Evolutionary conservation across 2,888 invertebrate genomes (phyloP), one percentile per base, ranked within the genome.

Genomic region (Euspilapteryx auroguttella): DNA sequence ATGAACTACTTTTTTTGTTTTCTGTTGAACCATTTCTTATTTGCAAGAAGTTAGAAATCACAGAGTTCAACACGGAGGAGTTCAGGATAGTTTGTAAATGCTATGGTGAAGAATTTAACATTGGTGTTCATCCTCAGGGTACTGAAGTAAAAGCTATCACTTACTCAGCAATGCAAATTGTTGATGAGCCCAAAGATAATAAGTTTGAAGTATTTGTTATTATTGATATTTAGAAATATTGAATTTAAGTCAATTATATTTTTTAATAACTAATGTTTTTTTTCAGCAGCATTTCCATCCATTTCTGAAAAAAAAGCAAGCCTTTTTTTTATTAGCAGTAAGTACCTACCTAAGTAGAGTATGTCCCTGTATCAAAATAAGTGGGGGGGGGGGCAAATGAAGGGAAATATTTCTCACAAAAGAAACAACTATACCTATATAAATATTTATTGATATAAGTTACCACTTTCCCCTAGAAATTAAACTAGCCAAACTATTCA

Each of bases 111-210:
- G 87, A 90, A 44, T 99, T 99, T 65, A 81, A 83, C 45, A 78
- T 97, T 31, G 86, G 86, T 2, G 96, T 93, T 63, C 98, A 99
- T 75, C 93, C 96, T 1, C 98, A 96, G 69, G 98, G 97, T 9
- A 88, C 94, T 2, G 99, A 99, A 75, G 94, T 99, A 2, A 99
- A 99, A 63, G 99, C 99, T 17, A 99, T 99, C 39, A 99, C 99
- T 3, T 99, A 99, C 66, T 97, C 98, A 5, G 94, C 96, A 30
- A 98, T 99, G 98, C 97, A 99, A 75, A 82, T 91, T 37, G 73
- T 94, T 39, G 83, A 87, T 46, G 78, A 82, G 40, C 80, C 83
- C 24, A 79, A 86, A 40, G 80, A 82, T 44, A 82, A 82, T 38
- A 79, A 82, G 46, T 85, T 82, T 65, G 94, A 98, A 79, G 79